Percentiles rank a stretch among this genome's conserved stretches.
These are phyloP conservation scores for Drosophila buzzatii DNA, from an alignment of 2,888 invertebrate species.

Conservation along the genomic window DNA sequence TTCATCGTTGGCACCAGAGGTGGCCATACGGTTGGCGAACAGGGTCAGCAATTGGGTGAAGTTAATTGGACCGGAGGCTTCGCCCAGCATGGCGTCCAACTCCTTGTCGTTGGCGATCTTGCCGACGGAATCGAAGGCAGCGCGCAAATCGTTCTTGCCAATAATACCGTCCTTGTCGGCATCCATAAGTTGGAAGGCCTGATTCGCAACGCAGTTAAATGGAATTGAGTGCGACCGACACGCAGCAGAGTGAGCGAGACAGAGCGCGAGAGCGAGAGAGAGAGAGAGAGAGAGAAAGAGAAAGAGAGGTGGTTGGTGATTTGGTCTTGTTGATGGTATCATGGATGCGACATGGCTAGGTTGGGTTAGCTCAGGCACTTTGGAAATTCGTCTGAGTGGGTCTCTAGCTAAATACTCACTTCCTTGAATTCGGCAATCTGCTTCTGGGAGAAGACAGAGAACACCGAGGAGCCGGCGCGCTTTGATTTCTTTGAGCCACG, in stretches of 20 bases:
- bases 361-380: conserved; percentile 9
- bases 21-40: conserved; percentile 96
- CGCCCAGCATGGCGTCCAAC: conserved; percentile 94
- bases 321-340: conserved; percentile 62
- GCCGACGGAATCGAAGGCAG: conserved; percentile 96
- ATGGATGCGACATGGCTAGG: conserved; percentile 36
- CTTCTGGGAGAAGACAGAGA: conserved; percentile 98
- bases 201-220: conserved; percentile 30
- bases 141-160: conserved; percentile 95
- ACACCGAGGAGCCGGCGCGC: conserved; percentile 96
- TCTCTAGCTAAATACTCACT: conserved; percentile 86
- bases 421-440: conserved; percentile 98
- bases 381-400: conserved; percentile 12
- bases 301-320: conserved; percentile 75
- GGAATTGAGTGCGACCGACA: neutral
- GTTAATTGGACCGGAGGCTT: conserved; percentile 96
- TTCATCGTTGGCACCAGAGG: conserved; percentile 94
- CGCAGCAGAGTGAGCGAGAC: conserved; percentile 37
- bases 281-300: conserved; percentile 64
- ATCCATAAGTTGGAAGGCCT: conserved; percentile 98
- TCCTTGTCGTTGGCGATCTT: conserved; percentile 95
- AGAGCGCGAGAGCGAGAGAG: conserved; percentile 37
- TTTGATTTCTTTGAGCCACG: conserved; percentile 89
- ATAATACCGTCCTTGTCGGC: conserved; percentile 97
- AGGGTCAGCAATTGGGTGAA: conserved; percentile 97